A percentile compares a stretch with the other conserved stretches of the same genome.
Evolutionary conservation across 2,888 invertebrate species (phyloP).

Genomic region (Bellardia pandia): DNA sequence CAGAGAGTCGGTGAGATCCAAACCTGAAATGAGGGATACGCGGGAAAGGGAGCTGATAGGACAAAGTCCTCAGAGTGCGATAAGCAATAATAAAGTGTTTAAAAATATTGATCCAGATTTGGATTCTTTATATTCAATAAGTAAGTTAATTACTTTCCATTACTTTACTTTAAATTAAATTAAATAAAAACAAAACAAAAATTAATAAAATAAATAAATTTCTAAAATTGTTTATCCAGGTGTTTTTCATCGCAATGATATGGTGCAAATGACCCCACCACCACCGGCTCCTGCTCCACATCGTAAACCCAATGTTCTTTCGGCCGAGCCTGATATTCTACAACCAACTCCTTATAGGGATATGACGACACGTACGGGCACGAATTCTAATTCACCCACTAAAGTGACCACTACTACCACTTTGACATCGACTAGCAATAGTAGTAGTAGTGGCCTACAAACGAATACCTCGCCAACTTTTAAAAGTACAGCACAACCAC

Average conservation of each 20-base stretch:
- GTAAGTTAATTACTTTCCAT: constrained; percentile 83
- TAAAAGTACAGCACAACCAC: constrained; percentile 76
- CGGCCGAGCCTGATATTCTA: constrained; percentile 73
- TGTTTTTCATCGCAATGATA: constrained; percentile 83
- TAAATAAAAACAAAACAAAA: too few species aligned
- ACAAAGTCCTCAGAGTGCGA: constrained; percentile 81
- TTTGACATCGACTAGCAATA: constrained; percentile 72
- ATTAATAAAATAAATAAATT: too few species aligned
- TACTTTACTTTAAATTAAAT: too few species aligned
- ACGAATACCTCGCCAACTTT: constrained; percentile 67
- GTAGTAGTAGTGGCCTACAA: constrained; percentile 61
- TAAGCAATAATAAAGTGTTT: constrained; percentile 83
- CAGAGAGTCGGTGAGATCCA: constrained; percentile 74
- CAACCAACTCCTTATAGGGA: constrained; percentile 75
- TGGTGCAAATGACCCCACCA: constrained; percentile 87
- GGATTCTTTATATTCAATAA: constrained; percentile 90
- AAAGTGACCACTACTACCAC: constrained; percentile 69
- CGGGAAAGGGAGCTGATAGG: constrained; percentile 79
- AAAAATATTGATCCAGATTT: constrained; percentile 86
- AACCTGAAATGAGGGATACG: constrained; percentile 61
- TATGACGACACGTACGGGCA: constrained; percentile 58
- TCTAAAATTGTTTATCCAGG: constrained; percentile 74
- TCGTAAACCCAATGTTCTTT: constrained; percentile 84
- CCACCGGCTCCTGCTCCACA: constrained; percentile 91
- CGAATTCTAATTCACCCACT: constrained; percentile 68